Conservation (phyloP, 2,797 vertebrate genomes). For the Mus minutoides region DNA sequence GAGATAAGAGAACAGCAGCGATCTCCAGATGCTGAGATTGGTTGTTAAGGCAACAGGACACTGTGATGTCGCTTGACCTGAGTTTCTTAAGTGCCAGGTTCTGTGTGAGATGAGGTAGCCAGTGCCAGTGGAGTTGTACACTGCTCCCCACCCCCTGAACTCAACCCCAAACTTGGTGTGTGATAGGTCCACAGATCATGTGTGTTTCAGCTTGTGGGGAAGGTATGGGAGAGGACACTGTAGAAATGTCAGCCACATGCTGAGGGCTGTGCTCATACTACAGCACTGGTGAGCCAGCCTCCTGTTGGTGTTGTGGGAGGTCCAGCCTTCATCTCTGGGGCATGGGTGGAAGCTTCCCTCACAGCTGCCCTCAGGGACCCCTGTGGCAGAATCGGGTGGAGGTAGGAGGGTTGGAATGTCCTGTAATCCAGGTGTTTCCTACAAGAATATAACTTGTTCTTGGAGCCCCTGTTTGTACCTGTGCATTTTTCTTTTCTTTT, state of each 20-base stretch:
- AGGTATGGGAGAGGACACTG: slow-evolving; percentile 66
- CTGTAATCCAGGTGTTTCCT: background rate
- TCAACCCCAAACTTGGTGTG: background rate
- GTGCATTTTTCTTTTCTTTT: background rate
- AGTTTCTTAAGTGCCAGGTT: background rate
- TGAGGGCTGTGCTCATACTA: slow-evolving; percentile 22
- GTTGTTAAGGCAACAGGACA: slow-evolving; percentile 92
- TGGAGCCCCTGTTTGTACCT: background rate
- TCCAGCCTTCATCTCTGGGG: background rate
- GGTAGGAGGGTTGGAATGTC: background rate
- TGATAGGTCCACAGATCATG: background rate
- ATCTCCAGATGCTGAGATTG: slow-evolving; percentile 67
- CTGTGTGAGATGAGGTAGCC: background rate
- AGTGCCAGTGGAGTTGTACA: slow-evolving; percentile 62
- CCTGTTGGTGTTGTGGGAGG: background rate
- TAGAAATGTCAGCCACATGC: slow-evolving; percentile 78
- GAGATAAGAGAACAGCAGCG: slow-evolving; percentile 42
- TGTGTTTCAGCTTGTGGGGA: background rate
- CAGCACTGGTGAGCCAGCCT: slow-evolving; percentile 44
- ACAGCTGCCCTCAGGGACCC: background rate
- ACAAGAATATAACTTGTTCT: background rate
- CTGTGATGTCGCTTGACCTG: slow-evolving; percentile 36
- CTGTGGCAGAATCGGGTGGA: background rate
- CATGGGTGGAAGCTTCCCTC: background rate
- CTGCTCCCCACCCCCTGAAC: background rate